Conservation (phyloP, 2,113 vertebrate genomes). For the Podilymbus podiceps region DNA sequence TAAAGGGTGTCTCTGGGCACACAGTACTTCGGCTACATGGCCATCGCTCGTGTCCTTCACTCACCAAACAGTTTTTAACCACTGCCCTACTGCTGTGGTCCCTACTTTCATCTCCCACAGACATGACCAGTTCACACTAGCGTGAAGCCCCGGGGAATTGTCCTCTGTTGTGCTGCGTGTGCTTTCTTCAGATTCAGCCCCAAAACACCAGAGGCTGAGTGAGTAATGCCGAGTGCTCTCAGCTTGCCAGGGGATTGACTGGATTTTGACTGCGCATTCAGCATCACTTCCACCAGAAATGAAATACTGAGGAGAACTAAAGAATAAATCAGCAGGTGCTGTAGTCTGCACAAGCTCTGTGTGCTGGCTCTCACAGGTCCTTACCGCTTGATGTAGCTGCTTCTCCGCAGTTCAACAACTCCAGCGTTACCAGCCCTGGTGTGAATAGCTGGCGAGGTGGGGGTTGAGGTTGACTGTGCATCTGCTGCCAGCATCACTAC, state of each 20-base stretch:
- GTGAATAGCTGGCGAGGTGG: background rate
- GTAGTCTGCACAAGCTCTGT: background rate
- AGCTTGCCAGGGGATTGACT: background rate
- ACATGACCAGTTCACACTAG: accelerated
- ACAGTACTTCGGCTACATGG: accelerated
- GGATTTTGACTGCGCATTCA: background rate
- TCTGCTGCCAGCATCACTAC: background rate
- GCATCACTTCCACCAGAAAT: background rate
- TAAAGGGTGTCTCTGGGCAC: background rate
- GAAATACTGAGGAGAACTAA: background rate
- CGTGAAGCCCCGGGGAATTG: background rate
- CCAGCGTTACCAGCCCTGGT: background rate
- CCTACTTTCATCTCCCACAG: background rate
- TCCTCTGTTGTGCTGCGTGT: accelerated
- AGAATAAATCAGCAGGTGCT: background rate
- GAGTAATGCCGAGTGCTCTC: background rate
- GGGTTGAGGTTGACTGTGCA: background rate
- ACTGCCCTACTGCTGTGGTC: background rate
- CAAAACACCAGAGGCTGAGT: background rate
- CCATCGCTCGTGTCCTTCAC: background rate
- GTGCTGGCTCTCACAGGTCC: accelerated
- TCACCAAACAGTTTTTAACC: background rate
- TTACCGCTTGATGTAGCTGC: background rate
- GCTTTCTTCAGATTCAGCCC: background rate
- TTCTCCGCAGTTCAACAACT: background rate